These are phyloP conservation scores for Hemistola chrysoprasaria DNA, from an alignment of 2,888 invertebrate genomes.

Conservation along the genomic window DNA sequence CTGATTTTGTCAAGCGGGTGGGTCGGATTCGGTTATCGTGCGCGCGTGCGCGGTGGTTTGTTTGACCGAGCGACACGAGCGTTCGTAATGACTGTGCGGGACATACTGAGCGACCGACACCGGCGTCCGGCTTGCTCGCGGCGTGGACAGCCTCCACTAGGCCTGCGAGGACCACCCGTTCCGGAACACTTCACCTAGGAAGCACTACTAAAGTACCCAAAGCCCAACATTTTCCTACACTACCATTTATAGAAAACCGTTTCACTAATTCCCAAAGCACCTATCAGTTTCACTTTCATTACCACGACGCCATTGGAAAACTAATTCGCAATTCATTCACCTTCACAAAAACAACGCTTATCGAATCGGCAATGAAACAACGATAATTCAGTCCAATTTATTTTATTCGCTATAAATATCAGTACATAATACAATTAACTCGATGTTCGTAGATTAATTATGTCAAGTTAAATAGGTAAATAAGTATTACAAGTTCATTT, in stretches of 20 bases:
- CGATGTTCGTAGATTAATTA: constrained; percentile 10
- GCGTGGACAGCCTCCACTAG: constrained; percentile 5
- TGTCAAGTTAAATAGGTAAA: constrained; percentile 6
- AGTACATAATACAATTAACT: constrained; percentile 18
- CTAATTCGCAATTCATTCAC: constrained; percentile 19
- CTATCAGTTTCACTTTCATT: constrained; percentile 26
- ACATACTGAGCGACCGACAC: constrained; percentile 49
- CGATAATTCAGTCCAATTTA: constrained; percentile 40
- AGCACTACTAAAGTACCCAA: too few relatives aligned
- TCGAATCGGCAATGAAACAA: constrained; percentile 37
- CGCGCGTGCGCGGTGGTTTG: constrained; percentile 65
- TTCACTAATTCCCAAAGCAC: constrained; percentile 8
- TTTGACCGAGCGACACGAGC: constrained; percentile 37
- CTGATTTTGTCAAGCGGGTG: constrained; percentile 57
- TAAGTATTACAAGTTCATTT: constrained; percentile 20
- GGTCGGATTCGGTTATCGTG: constrained; percentile 45
- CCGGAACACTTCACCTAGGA: constrained; percentile 46
- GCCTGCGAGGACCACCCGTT: constrained; percentile 30
- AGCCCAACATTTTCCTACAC: constrained; percentile 1
- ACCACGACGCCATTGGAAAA: constrained; percentile 24
- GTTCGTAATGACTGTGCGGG: constrained; percentile 48
- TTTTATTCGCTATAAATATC: constrained; percentile 42
- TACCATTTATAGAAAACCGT: constrained; percentile 4
- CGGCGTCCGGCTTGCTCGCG: constrained; percentile 16
- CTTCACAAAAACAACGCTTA: constrained; percentile 21